phyloP scores from a whole-genome alignment of 2,888 invertebrate genomes.

The Acrobasis suavella region DNA sequence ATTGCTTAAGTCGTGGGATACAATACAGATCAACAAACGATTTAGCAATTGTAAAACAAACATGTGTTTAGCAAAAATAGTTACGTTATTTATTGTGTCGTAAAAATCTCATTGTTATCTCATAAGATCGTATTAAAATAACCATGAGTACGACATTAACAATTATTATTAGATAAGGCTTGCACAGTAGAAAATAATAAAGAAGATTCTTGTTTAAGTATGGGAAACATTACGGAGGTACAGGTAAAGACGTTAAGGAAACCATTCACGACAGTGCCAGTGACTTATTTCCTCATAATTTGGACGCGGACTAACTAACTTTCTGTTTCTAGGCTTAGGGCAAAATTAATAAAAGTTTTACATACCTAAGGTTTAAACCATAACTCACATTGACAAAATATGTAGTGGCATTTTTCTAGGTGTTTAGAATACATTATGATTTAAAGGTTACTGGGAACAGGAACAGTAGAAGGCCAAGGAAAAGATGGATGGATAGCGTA shows the following conservation, averaged over 20 bases:
- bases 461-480: too few species aligned
- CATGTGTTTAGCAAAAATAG: conserved; percentile 2
- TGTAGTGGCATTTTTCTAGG: too few species aligned
- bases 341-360: too few species aligned
- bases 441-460: too few species aligned
- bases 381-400: too few species aligned
- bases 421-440: too few species aligned
- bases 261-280: too few species aligned
- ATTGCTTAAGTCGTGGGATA: conserved; percentile 16
- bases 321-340: too few species aligned
- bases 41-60: conserved; percentile 17
- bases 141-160: neutral
- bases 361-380: too few species aligned
- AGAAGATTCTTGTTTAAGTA: neutral
- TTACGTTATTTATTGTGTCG: conserved; percentile 23
- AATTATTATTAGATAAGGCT: conserved; percentile 6
- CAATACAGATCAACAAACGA: conserved; percentile 8
- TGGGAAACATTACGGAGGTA: neutral
- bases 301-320: too few species aligned
- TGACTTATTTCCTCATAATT: too few species aligned
- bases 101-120: conserved; percentile 20
- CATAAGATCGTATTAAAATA: conserved; percentile 34
- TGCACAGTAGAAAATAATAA: neutral
- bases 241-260: neutral
- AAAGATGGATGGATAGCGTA: too few species aligned